Evolutionary conservation across 2,797 vertebrate genomes (phyloP).

Genomic region (Parotocinclus haroldoi): DNA sequence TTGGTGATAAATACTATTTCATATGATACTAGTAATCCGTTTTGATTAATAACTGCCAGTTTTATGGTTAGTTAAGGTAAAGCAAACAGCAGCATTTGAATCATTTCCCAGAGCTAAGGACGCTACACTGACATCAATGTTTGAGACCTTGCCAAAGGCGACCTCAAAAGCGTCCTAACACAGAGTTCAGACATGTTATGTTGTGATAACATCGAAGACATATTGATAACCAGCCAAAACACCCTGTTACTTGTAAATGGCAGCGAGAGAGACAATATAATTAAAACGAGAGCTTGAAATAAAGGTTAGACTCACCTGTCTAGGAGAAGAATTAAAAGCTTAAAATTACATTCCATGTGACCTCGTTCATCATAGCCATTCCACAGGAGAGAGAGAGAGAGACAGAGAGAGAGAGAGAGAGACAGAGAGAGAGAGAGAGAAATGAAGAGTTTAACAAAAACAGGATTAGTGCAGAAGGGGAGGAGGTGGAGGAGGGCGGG

Average conservation of each 20-base stretch:
- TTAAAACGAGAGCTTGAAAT: neutral
- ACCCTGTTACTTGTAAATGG: too few relatives aligned
- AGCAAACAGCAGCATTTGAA: too few relatives aligned
- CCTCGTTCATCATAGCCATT: neutral
- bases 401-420: constrained; percentile 14
- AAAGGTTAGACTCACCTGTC: neutral
- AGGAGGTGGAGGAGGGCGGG: constrained; percentile 9
- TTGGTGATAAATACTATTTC: too few relatives aligned
- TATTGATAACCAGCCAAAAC: neutral
- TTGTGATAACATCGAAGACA: neutral
- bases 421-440: constrained; percentile 19
- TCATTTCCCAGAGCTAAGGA: too few relatives aligned
- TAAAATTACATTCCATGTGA: neutral
- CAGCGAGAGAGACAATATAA: neutral
- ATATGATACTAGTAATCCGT: too few relatives aligned
- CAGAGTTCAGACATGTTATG: neutral
- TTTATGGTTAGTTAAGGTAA: too few relatives aligned
- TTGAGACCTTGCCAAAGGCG: neutral
- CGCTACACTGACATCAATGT: too few relatives aligned
- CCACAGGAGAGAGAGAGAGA: constrained; percentile 18
- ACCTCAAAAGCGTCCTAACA: neutral
- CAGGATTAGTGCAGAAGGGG: constrained; percentile 8
- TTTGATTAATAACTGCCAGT: too few relatives aligned
- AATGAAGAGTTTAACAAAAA: neutral
- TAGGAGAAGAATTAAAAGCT: neutral